These are phyloP conservation scores for Laupala kohalensis DNA, from an alignment of 1,140 invertebrate genomes.

Conservation along the genomic window DNA sequence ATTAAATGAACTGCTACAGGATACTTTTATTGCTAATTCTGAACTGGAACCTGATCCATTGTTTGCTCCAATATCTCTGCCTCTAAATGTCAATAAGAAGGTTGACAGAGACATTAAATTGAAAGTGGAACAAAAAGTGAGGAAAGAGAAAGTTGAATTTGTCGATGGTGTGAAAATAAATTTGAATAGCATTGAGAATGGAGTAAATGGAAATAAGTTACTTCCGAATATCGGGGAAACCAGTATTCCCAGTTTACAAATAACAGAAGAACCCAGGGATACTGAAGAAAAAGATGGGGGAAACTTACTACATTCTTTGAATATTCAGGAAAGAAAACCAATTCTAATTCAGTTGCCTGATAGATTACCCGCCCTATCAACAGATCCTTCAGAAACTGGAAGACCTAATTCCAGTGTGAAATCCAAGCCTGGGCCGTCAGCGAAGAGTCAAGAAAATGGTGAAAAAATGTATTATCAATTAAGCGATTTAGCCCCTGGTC, in stretches of 20 bases:
- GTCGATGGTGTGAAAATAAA: neutral
- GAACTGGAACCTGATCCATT: conserved; percentile 15
- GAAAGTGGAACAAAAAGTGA: neutral
- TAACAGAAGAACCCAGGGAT: neutral
- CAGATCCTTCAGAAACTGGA: neutral
- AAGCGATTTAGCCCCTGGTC: neutral
- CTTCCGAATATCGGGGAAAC: too few species aligned
- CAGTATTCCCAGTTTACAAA: neutral
- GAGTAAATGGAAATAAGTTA: neutral
- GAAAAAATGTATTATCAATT: neutral
- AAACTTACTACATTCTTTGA: neutral
- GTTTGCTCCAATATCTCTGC: conserved; percentile 18
- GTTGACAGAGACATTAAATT: neutral
- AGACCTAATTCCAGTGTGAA: neutral
- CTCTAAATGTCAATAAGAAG: neutral
- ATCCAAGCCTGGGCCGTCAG: neutral
- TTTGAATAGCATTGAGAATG: neutral
- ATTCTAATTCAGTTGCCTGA: neutral
- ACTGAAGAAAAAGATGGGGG: neutral
- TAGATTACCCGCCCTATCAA: neutral
- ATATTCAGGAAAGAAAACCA: neutral
- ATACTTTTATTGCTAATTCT: conserved; percentile 21
- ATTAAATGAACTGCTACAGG: conserved; percentile 18
- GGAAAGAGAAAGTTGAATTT: neutral
- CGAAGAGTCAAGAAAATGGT: neutral